These are phyloP conservation scores for Erpornis zantholeuca DNA, from an alignment of 2,113 vertebrate genomes.

Conservation along the genomic window DNA sequence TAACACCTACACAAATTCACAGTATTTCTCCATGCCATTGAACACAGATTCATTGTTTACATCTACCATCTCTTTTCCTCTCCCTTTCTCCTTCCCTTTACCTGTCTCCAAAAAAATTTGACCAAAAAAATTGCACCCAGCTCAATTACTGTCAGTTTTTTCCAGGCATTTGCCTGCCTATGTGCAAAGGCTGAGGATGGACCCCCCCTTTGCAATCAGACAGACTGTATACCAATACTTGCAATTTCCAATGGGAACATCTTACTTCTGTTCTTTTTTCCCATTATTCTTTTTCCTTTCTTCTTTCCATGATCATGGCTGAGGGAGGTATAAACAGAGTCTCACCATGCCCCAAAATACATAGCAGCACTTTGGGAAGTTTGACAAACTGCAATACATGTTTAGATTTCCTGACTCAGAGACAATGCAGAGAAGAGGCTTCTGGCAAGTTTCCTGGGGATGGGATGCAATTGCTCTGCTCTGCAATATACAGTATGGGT, in stretches of 20 bases:
- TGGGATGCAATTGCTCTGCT: constrained; percentile 37
- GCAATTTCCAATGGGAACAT: not conserved
- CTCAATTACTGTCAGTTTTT: not conserved
- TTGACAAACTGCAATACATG: constrained; percentile 64
- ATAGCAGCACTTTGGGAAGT: constrained; percentile 63
- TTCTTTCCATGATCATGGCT: not conserved
- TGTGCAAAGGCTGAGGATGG: not conserved
- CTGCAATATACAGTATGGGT: not conserved
- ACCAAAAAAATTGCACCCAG: not conserved
- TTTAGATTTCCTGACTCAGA: constrained; percentile 66
- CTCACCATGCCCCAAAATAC: constrained; percentile 51
- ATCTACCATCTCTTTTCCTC: not conserved
- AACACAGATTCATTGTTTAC: not conserved
- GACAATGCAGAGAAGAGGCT: constrained; percentile 58
- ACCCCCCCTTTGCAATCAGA: not conserved
- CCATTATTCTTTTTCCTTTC: not conserved
- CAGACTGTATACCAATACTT: not conserved
- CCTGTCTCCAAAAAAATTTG: not conserved
- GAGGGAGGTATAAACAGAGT: not conserved
- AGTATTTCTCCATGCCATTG: not conserved
- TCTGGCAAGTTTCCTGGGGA: constrained; percentile 57
- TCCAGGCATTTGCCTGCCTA: not conserved
- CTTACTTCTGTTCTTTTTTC: not conserved
- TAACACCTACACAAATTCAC: not conserved
- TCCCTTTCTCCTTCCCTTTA: not conserved